These are phyloP conservation scores for Furcula furcula DNA, from an alignment of 2,888 invertebrate genomes.

Conservation along the genomic window DNA sequence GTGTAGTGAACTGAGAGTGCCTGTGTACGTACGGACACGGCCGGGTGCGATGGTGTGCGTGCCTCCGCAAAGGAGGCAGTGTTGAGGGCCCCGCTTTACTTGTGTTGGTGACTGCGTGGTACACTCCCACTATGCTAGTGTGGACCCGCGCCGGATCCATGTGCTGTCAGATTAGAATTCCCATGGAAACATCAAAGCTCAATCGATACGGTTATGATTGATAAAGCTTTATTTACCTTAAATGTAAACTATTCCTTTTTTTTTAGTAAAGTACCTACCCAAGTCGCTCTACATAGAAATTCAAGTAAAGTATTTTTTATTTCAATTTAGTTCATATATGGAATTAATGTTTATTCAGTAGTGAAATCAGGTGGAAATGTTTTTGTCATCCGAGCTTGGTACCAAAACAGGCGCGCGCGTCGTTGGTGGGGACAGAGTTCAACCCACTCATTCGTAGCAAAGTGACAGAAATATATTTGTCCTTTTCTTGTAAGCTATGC, in stretches of 20 bases:
- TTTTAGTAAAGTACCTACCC: too few relatives aligned
- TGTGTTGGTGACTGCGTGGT: constrained; percentile 73
- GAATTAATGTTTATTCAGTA: constrained; percentile 20
- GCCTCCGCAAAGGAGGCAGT: constrained; percentile 54
- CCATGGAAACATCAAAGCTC: constrained; percentile 2
- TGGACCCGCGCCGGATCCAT: constrained; percentile 53
- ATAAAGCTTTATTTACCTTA: neutral
- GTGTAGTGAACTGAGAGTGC: constrained; percentile 78
- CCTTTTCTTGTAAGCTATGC: constrained; percentile 54
- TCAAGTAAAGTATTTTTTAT: neutral
- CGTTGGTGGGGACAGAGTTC: constrained; percentile 64
- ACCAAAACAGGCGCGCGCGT: constrained; percentile 69
- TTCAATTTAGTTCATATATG: constrained; percentile 4
- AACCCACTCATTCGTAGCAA: constrained; percentile 56
- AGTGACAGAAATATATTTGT: constrained; percentile 55
- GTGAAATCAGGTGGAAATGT: constrained; percentile 31
- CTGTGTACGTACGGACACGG: constrained; percentile 71
- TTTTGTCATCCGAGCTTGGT: constrained; percentile 68
- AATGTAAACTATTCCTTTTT: too few relatives aligned
- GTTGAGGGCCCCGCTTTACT: constrained; percentile 46
- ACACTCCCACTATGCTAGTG: constrained; percentile 69
- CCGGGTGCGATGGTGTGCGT: constrained; percentile 58
- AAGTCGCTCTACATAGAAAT: neutral
- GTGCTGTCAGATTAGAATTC: constrained; percentile 15
- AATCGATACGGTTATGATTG: neutral